These are phyloP conservation scores for Beris chalybata DNA, from an alignment of 2,888 invertebrate species.

Conservation along the genomic window DNA sequence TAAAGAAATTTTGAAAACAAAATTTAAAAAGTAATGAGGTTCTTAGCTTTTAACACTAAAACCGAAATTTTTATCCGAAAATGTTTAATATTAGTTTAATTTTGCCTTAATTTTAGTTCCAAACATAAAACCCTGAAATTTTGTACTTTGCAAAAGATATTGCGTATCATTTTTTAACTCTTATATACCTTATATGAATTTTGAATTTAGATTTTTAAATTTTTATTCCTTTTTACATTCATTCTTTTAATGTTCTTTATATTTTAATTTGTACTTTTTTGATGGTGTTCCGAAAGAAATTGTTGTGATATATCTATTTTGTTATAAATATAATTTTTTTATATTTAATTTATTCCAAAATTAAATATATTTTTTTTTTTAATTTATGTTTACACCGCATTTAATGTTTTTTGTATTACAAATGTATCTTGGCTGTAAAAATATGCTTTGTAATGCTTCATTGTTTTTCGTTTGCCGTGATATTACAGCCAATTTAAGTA, in stretches of 20 bases:
- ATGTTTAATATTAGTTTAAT: conserved; percentile 15
- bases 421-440: not conserved
- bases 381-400: not conserved
- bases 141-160: conserved; percentile 38
- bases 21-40: not conserved
- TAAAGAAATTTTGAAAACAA: not conserved
- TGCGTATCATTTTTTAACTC: not conserved
- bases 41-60: not conserved
- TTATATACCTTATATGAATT: not conserved
- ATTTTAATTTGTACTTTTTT: conserved; percentile 39
- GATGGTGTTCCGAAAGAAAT: conserved; percentile 38
- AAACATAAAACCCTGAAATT: conserved; percentile 38
- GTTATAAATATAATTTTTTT: conserved; percentile 25
- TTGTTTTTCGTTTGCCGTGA: not conserved
- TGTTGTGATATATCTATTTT: conserved; percentile 26
- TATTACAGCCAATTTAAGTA: not conserved
- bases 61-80: not conserved
- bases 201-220: conserved; percentile 26
- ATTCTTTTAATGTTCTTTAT: conserved; percentile 1
- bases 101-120: conserved; percentile 27
- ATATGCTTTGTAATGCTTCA: not conserved
- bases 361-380: conserved; percentile 18
- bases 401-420: not conserved
- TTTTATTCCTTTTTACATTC: conserved; percentile 13
- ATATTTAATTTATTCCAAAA: conserved; percentile 28